Conservation (phyloP, 2,888 invertebrate species). For the Oconnorella tubifera region DNA sequence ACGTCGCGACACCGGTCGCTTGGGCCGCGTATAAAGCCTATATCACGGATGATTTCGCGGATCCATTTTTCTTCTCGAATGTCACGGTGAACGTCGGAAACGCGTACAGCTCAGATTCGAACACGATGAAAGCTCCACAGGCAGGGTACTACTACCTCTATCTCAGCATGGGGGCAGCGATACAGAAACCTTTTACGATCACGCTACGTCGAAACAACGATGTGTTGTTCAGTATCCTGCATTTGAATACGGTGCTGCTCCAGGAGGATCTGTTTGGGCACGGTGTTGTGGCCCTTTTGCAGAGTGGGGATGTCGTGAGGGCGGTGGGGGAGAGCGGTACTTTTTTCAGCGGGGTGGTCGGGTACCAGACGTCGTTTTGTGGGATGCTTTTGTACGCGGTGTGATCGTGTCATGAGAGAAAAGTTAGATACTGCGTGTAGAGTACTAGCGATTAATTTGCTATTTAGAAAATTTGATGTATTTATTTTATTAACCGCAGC, state of each 20-base stretch:
- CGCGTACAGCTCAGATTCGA: constrained; percentile 9
- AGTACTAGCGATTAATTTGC: too few species aligned
- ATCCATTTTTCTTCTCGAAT: constrained; percentile 22
- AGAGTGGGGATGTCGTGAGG: constrained; percentile 11
- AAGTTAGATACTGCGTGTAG: too few species aligned
- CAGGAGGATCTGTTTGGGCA: constrained; percentile 18
- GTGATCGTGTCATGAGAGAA: too few species aligned
- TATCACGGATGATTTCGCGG: constrained; percentile 11
- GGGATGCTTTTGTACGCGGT: constrained; percentile 16
- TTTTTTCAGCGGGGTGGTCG: constrained; percentile 13
- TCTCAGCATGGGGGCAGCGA: constrained; percentile 11
- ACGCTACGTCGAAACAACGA: not conserved
- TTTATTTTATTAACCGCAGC: too few species aligned
- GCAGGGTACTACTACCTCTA: constrained; percentile 24
- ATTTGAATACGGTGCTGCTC: not conserved
- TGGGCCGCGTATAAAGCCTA: constrained; percentile 21
- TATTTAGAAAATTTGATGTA: too few species aligned
- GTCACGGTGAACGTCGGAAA: constrained; percentile 9
- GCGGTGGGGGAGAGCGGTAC: constrained; percentile 20
- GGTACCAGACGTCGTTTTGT: constrained; percentile 19
- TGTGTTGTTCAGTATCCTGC: constrained; percentile 4
- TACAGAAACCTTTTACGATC: constrained; percentile 1
- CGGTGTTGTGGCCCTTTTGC: constrained; percentile 12
- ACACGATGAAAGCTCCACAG: constrained; percentile 1
- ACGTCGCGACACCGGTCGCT: not conserved